These are phyloP conservation scores for Zoanthus sociatus DNA, from an alignment of 92 coral and sea anemone genomes.

Conservation along the genomic window DNA sequence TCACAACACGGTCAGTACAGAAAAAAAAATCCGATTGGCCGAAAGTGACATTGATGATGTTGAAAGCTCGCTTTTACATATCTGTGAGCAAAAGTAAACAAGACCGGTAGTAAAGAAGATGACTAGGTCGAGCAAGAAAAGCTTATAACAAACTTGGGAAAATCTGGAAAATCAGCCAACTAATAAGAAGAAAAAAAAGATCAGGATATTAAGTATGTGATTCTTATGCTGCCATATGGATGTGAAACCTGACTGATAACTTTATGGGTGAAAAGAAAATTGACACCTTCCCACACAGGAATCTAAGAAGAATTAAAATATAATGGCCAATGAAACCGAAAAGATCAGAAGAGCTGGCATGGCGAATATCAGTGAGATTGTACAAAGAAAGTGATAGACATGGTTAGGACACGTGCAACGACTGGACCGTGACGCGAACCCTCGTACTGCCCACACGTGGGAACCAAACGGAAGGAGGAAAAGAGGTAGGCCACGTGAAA, in stretches of 20 bases:
- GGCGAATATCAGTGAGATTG: too few species aligned
- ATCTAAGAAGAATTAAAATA: too few species aligned
- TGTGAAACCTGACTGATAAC: not conserved
- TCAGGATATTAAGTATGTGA: constrained; percentile 6
- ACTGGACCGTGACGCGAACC: too few species aligned
- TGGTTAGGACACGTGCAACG: too few species aligned
- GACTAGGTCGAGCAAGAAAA: not conserved
- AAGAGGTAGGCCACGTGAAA: too few species aligned
- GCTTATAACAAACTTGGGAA: not conserved
- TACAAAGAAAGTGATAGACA: too few species aligned
- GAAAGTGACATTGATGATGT: not conserved
- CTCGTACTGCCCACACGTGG: too few species aligned
- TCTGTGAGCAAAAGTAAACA: not conserved
- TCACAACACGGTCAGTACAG: constrained; percentile 5
- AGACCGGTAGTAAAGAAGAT: constrained; percentile 11
- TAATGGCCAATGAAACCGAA: too few species aligned
- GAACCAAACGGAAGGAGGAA: too few species aligned
- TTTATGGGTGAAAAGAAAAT: not conserved
- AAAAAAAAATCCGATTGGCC: not conserved
- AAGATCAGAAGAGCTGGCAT: too few species aligned
- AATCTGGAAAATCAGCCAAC: not conserved
- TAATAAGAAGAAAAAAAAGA: not conserved
- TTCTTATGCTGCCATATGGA: too few species aligned
- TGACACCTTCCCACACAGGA: not conserved
- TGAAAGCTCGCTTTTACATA: not conserved